Percentiles rank a stretch among this genome's conserved stretches.
phyloP scores from a whole-genome alignment of 2,113 vertebrate genomes.

The Cyanoramphus novaezelandiae region DNA sequence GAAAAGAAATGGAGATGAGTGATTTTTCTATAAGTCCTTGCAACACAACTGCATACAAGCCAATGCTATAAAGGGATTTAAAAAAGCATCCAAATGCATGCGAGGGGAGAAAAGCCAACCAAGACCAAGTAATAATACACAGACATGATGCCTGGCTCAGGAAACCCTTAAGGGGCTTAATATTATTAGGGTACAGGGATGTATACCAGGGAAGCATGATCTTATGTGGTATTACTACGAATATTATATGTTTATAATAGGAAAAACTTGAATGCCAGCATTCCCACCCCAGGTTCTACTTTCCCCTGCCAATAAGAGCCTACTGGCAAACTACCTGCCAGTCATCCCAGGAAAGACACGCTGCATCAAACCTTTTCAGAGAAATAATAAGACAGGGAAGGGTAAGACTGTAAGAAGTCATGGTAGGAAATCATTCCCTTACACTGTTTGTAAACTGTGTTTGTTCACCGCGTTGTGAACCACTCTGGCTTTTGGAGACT shows the following conservation, averaged over 20 bases:
- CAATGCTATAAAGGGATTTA: not conserved
- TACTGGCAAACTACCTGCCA: not conserved
- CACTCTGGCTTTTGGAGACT: not conserved
- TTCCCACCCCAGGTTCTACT: not conserved
- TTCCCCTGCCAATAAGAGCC: not conserved
- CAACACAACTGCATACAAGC: not conserved
- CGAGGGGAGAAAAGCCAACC: not conserved
- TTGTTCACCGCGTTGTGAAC: not conserved
- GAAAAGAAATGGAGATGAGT: not conserved
- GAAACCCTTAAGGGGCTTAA: not conserved
- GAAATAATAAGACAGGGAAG: not conserved
- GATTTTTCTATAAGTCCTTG: not conserved
- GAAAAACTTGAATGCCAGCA: not conserved
- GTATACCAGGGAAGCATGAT: not conserved
- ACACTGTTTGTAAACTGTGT: too few species aligned
- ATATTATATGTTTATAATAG: not conserved
- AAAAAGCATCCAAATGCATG: not conserved
- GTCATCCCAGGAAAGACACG: accelerated
- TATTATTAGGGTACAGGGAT: not conserved
- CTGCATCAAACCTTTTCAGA: not conserved
- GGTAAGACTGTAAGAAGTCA: not conserved
- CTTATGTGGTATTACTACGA: not conserved
- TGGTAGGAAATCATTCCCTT: not conserved
- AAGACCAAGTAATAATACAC: not conserved
- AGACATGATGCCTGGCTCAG: not conserved